phyloP scores from a whole-genome alignment of 2,888 invertebrate genomes.

The Scrobipalpa costella region DNA sequence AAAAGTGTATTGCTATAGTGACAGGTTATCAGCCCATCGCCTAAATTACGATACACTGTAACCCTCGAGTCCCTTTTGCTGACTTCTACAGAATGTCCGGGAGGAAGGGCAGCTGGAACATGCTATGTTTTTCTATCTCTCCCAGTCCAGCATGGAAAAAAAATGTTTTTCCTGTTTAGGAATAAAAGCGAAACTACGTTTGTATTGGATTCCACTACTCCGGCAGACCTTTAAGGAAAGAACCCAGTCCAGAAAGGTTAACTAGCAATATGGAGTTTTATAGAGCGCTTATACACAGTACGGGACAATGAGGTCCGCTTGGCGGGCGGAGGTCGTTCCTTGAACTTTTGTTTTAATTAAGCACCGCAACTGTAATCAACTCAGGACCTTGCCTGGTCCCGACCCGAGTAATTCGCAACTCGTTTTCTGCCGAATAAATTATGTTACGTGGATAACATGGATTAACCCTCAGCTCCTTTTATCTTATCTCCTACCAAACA shows the following conservation, averaged over 20 bases:
- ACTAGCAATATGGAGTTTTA: conserved; percentile 22
- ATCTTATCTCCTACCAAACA: neutral
- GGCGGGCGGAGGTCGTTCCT: conserved; percentile 38
- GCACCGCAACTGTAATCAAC: conserved; percentile 28
- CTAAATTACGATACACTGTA: no score
- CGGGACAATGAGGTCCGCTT: conserved; percentile 25
- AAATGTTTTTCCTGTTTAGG: no score
- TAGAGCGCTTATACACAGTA: conserved; percentile 20
- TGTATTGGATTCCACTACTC: no score
- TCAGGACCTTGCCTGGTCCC: conserved; percentile 26
- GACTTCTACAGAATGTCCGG: no score
- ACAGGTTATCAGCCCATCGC: no score
- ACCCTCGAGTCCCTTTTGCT: no score
- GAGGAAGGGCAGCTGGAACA: no score
- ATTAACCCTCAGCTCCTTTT: neutral
- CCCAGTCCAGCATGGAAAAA: no score
- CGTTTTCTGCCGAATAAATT: conserved; percentile 27
- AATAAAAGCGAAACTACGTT: no score
- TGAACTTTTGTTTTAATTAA: conserved; percentile 36
- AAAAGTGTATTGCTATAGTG: no score
- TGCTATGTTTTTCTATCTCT: no score
- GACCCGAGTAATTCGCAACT: conserved; percentile 22
- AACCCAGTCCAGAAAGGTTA: conserved; percentile 17
- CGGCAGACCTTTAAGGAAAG: no score
- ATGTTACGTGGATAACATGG: conserved; percentile 16